phyloP scores from a whole-genome alignment of 1,140 invertebrate species.

The Delia radicum region DNA sequence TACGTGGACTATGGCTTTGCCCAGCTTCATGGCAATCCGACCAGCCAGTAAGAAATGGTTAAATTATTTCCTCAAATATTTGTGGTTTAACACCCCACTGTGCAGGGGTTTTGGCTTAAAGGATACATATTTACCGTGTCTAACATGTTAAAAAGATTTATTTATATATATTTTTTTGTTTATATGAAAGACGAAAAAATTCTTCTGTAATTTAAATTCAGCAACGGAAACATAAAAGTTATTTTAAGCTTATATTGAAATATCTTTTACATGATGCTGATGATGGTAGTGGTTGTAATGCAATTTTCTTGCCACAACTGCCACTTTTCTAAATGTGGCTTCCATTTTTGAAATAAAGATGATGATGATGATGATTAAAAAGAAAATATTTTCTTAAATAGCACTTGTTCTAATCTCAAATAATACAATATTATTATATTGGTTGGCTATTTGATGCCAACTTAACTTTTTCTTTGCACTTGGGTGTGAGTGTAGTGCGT shows the following conservation, averaged over 20 bases:
- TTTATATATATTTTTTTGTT: no score
- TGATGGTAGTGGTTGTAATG: neutral
- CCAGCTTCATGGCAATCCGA: no score
- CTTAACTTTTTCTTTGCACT: neutral
- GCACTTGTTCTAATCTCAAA: neutral
- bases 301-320: neutral
- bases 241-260: neutral
- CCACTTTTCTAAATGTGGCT: neutral
- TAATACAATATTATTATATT: neutral
- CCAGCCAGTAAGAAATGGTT: no score
- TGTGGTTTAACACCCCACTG: no score
- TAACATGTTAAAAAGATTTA: neutral
- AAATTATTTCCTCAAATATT: no score
- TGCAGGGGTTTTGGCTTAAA: neutral
- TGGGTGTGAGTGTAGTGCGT: neutral
- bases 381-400: neutral
- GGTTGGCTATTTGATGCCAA: neutral
- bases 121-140: neutral
- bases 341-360: no score
- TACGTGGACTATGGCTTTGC: no score
- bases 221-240: neutral
- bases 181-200: neutral
- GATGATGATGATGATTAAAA: no score
- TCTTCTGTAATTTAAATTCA: neutral
- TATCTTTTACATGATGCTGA: neutral